Evolutionary conservation across 2,113 vertebrate species (phyloP), one percentile per base, ranked within the genome.

Genomic region (Syrmaticus mikado): DNA sequence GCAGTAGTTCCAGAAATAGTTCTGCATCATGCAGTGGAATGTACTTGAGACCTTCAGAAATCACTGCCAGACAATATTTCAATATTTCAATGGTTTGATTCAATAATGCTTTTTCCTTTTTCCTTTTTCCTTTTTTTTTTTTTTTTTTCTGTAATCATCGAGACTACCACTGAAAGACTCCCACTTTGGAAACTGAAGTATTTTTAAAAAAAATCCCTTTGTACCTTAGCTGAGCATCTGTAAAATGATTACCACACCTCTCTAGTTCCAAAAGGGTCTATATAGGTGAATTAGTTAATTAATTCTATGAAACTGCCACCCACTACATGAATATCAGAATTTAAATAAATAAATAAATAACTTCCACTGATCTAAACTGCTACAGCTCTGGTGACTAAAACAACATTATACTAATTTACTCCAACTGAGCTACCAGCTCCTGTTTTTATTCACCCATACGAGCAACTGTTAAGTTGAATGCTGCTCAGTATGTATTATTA

Each of bases 401-500:
- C 7, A 87, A 64, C 40, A 73, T 73, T n/a, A 74, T 34, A 38
- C 8, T 67, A 20, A 80, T 92, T 94, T 82, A 77, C 76, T 83
- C 41, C 72, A 92, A 46, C 60, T 89, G 78, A 94, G 72, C 41
- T 70, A 85, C 34, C 28, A 66, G 28, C 28, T 55, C 67, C 22
- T 46, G 13, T 32, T 70, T 87, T 89, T 92, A 77, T 93, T 92
- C 82, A 85, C 52, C 75, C 68, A 89, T 81, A 92, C 64, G 38
- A 85, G 50, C 68, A 90, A 81, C 64, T 77, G 48, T 80, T 62
- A 77, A 62, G 41, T 28, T 75, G 76, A 83, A 87, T 64, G 46
- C 8, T 93, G 60, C 38, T 83, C 82, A 80, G 48, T 55, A 81
- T 74, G 41, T 77, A 89, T 91, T 87, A 91, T 85, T 87, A 70